Percentiles rank a stretch among this genome's conserved stretches.
Conservation (phyloP, 2,113 vertebrate species). For the Lagopus leucura region DNA sequence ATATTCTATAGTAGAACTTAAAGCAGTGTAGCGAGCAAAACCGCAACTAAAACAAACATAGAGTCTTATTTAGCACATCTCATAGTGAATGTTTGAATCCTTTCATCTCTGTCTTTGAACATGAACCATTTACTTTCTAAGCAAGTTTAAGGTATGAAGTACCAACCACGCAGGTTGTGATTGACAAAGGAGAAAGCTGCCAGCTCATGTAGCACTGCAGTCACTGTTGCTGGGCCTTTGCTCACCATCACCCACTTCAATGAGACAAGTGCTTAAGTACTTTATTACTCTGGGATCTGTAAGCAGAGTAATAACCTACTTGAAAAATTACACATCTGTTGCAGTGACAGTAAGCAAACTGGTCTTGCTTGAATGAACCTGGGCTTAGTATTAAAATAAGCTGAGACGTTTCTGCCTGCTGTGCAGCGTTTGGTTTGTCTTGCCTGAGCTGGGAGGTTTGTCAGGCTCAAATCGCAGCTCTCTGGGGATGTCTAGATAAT, state of each 20-base stretch:
- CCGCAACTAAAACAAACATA: background rate
- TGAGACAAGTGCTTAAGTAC: background rate
- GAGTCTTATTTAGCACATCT: background rate
- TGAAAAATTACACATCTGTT: constrained; percentile 14
- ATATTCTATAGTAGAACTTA: background rate
- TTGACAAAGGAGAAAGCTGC: background rate
- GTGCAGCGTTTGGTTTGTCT: background rate
- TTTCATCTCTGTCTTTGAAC: constrained; percentile 51
- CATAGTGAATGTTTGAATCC: background rate
- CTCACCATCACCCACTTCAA: constrained; percentile 11
- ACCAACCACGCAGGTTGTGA: background rate
- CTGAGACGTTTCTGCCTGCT: background rate
- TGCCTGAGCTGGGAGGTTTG: background rate
- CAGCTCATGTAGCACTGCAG: background rate
- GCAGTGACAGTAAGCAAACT: constrained; percentile 25
- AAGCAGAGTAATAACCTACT: background rate
- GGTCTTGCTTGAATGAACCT: constrained; percentile 20
- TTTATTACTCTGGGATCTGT: constrained; percentile 9
- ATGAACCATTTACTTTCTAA: background rate
- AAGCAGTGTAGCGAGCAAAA: background rate
- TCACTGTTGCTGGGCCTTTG: constrained; percentile 9
- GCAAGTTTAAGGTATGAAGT: background rate
- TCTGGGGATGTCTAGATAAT: background rate
- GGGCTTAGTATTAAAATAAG: background rate
- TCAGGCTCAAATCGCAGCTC: background rate